Base-by-base conservation (phyloP, 2,888 invertebrate species). In the Apodemia duryi region DNA sequence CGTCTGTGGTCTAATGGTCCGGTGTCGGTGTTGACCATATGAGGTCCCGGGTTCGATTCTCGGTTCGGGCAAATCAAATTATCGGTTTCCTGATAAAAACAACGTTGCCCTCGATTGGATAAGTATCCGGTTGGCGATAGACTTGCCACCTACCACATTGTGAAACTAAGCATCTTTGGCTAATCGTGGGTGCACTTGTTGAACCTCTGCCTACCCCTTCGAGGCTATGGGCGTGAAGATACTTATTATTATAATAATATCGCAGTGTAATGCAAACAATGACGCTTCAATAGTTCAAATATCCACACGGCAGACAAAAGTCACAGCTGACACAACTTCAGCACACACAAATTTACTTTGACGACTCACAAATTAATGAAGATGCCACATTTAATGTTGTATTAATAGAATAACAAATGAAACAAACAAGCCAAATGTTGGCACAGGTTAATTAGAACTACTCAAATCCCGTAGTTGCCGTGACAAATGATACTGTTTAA, bases 381-480 rank as follows among this genome's bases (percentile, higher is more conserved):
- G 57, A 57, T 57, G 57, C 57, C 57, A 57, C 57, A 57, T 57
- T 29, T 57, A 57, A 57, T 57, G 35, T 57, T 57, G 29, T 57
- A 57, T 57, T 57, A 57, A 57, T 57, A 57, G 57, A 57, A 57
- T 57, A 57, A 57, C 57, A 35, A 57, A 57, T 57, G 57, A 57
- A 32, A 57, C 57, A 57, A 57, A 57, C 57, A 57, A 28, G 32
- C 35, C 10, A 57, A 57, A 57, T 57, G 57, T 57, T 57, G 57
- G 57, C 57, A 57, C 57, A 57, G 11, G 10, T 57, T 57, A 57
- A 57, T 57, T 29, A 35, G 57, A 32, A 35, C 49, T 6, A n/a
- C 49, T 49, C 13, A 13, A 11, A 28, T 35, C 5, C 54, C 11
- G 29, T 32, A 6, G 11, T 54, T 29, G 11, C 57, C 6, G 57